Evolutionary conservation across 1,140 invertebrate genomes (phyloP).

Genomic region (Drosophila sechellia): DNA sequence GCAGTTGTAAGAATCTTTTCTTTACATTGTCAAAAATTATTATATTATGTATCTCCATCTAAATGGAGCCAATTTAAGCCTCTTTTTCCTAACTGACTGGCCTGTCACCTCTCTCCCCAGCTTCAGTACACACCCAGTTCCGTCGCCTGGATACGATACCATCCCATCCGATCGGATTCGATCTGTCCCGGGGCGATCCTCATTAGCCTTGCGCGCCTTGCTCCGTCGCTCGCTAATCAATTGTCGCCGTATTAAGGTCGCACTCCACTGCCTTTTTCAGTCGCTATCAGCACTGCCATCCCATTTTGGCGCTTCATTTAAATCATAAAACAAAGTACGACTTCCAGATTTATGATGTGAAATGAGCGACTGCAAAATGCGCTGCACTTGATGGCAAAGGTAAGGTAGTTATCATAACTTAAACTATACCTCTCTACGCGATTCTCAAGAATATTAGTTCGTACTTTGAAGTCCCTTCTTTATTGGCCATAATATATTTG

Average conservation of each 20-base stretch:
- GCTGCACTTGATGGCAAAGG: not conserved
- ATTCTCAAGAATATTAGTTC: not conserved
- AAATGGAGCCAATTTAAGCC: too few species aligned
- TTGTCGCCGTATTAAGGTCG: slow-evolving; percentile 76
- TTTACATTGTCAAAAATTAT: too few species aligned
- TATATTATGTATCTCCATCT: too few species aligned
- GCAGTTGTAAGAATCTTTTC: too few species aligned
- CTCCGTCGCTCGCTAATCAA: slow-evolving; percentile 73
- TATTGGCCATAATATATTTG: too few species aligned
- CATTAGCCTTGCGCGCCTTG: slow-evolving; percentile 68
- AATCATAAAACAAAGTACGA: slow-evolving; percentile 67
- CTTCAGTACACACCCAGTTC: slow-evolving; percentile 36
- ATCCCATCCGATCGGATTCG: not conserved
- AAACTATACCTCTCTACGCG: too few species aligned
- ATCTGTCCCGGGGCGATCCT: slow-evolving; percentile 31
- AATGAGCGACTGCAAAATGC: slow-evolving; percentile 13
- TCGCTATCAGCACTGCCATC: slow-evolving; percentile 61
- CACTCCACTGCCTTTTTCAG: slow-evolving; percentile 28
- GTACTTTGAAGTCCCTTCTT: too few species aligned
- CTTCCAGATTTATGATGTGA: not conserved
- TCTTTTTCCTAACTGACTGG: not conserved
- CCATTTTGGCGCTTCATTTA: slow-evolving; percentile 69
- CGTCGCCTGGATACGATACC: slow-evolving; percentile 15
- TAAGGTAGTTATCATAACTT: not conserved
- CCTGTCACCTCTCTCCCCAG: slow-evolving; percentile 1